Evolutionary conservation across 2,113 vertebrate genomes (phyloP), one percentile per base, ranked within the genome.

Genomic region (Platysteira castanea): DNA sequence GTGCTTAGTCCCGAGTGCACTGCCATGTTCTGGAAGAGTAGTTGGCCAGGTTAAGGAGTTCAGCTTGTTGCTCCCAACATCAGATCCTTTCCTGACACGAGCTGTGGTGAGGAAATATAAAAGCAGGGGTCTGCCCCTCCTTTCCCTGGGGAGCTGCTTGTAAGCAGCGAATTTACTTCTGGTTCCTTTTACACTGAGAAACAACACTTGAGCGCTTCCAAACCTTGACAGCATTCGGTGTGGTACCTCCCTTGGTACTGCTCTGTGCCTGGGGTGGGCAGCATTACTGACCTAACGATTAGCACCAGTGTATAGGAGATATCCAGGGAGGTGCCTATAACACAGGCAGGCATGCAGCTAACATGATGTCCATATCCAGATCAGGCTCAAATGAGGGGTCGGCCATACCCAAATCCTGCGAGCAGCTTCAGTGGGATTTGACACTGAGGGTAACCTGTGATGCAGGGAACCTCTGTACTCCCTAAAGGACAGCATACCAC

Each of bases 161-260:
- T 57, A 35, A 67, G 30, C 20, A n/a, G 47, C 41, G 46, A 41
- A 26, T 91, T 87, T 44, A 35, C 16, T 1, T 2, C 19, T 65
- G 81, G 3, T 31, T 91, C 19, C 18, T 30, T 15, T 49, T 37
- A 9, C 5, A 1, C 12, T 14, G 56, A 13, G 16, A 35, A 84
- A 30, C 13, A 47, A 1, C 17, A 4, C 17, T 1, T 3, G 16
- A 46, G 71, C 47, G 3, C 16, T 35, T 75, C 18, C 22, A 7
- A 30, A 33, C 23, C 4, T 16, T 18, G 35, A 4, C 33, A 13
- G 37, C 23, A 0, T 37, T 65, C 0, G 0, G 31, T 46, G 20
- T 10, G 30, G 30, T 27, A 4, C n/a, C n/a, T 35, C 47, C 59
- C 23, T 77, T 24, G 22, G 19, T 35, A 2, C 56, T 8, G 24